Evolutionary conservation across 1,140 invertebrate species (phyloP).

Genomic region (Danaus melanippus): DNA sequence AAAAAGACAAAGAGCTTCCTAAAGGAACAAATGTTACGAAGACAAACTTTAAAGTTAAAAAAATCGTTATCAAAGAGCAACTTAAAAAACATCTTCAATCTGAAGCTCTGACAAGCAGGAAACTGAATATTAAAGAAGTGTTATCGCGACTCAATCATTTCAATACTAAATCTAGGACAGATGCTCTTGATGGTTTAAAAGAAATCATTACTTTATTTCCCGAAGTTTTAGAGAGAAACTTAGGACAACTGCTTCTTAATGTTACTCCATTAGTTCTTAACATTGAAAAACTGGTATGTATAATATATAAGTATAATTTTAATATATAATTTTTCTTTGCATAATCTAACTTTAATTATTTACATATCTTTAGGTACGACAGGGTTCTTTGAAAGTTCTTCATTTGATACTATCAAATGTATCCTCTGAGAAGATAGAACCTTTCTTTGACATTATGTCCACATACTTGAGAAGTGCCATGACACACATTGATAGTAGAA

Average conservation of each 20-base stretch:
- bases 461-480: constrained; percentile 88
- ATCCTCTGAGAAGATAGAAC: constrained; percentile 64
- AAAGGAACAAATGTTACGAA: constrained; percentile 89
- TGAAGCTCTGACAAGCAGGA: constrained; percentile 79
- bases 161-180: constrained; percentile 79
- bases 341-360: too few species aligned
- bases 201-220: constrained; percentile 76
- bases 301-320: constrained; percentile 4
- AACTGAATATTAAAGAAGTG: constrained; percentile 84
- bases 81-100: constrained; percentile 75
- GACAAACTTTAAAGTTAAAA: constrained; percentile 89
- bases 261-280: constrained; percentile 81
- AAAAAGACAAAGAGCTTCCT: constrained; percentile 78
- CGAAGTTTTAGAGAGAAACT: constrained; percentile 73
- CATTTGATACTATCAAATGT: constrained; percentile 75
- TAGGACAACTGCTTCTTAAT: constrained; percentile 79
- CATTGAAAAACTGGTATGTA: constrained; percentile 74
- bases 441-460: constrained; percentile 82
- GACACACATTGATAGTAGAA: constrained; percentile 85
- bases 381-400: constrained; percentile 79
- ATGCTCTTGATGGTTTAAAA: constrained; percentile 80
- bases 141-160: constrained; percentile 84
- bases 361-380: constrained; percentile 71
- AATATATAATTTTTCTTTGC: constrained; percentile 1
- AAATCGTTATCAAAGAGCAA: constrained; percentile 86